Conservation (phyloP, 2,888 invertebrate genomes). For the Mantis religiosa region DNA sequence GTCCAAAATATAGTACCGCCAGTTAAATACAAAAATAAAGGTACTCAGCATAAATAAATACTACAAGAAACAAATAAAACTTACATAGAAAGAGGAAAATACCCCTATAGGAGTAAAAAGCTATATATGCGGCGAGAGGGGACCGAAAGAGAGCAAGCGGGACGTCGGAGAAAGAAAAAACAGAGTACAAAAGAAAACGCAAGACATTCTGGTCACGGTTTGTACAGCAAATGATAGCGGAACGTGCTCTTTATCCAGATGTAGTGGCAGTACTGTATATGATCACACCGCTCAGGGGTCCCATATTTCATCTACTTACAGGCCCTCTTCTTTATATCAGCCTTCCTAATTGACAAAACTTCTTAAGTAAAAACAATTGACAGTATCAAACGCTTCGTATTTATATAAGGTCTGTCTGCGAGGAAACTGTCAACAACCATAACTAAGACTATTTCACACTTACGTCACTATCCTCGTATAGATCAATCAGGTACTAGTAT, state of each 20-base stretch:
- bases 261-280: background rate
- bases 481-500: too few relatives aligned
- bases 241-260: background rate
- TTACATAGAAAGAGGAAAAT: background rate
- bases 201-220: background rate
- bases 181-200: background rate
- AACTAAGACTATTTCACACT: too few relatives aligned
- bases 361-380: too few relatives aligned
- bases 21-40: background rate
- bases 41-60: background rate
- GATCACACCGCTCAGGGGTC: too few relatives aligned
- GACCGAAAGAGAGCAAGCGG: background rate
- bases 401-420: too few relatives aligned
- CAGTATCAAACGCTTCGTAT: too few relatives aligned
- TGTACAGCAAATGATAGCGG: background rate
- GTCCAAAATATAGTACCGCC: background rate
- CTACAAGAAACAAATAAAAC: background rate
- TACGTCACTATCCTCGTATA: too few relatives aligned
- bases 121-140: background rate
- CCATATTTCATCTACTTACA: background rate
- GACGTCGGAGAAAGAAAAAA: background rate
- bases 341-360: too few relatives aligned
- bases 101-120: background rate
- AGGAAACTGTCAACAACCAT: too few relatives aligned
- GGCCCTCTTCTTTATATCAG: too few relatives aligned